Percentiles rank a stretch among this genome's conserved stretches.
Conservation (phyloP, 2,888 invertebrate genomes). For the Cecidostiba fungosa region DNA sequence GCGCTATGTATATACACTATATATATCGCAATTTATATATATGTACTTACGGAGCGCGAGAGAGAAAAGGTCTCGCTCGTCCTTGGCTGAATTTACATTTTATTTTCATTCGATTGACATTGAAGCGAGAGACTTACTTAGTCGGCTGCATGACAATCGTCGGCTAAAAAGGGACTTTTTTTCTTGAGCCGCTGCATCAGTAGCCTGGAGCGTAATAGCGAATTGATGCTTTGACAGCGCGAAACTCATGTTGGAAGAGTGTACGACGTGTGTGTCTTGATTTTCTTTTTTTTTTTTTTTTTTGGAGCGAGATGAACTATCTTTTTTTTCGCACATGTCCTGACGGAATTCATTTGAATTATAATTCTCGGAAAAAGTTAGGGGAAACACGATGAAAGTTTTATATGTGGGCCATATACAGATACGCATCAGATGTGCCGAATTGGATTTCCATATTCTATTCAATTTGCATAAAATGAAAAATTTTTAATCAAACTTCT, state of each 20-base stretch:
- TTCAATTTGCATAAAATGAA: neutral
- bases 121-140: neutral
- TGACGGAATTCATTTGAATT: neutral
- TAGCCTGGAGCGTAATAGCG: neutral
- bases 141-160: neutral
- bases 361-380: neutral
- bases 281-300: neutral
- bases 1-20: neutral
- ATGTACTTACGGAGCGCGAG: neutral
- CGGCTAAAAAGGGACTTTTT: neutral
- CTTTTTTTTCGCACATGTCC: neutral
- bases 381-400: neutral
- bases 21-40: neutral
- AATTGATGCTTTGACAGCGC: neutral
- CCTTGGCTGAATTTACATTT: slow-evolving; percentile 39
- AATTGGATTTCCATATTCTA: neutral
- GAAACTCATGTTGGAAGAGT: neutral
- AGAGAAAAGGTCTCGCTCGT: neutral
- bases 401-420: neutral
- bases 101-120: slow-evolving; percentile 23
- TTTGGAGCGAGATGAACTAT: neutral
- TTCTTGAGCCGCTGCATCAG: neutral
- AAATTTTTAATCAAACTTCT: neutral
- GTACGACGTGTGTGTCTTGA: neutral
- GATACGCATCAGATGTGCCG: neutral